Evolutionary conservation across 2,888 invertebrate species (phyloP).

Genomic region (Xylocampa areola): DNA sequence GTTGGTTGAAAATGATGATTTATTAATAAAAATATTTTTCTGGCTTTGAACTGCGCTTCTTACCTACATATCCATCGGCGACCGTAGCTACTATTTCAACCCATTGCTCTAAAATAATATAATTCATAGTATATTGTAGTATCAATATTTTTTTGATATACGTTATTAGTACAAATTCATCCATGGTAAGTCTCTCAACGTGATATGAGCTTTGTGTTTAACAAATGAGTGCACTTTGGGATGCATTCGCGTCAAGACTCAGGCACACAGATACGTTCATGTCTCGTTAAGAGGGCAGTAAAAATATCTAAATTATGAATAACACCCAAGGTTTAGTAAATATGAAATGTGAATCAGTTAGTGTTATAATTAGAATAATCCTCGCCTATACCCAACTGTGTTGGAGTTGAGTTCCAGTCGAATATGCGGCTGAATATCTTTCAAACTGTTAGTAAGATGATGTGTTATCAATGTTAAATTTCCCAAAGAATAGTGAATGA

Average conservation of each 20-base stretch:
- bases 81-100: conserved; percentile 72
- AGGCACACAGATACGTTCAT: not conserved
- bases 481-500: conserved; percentile 49
- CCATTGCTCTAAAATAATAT: conserved; percentile 78
- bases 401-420: conserved; percentile 3
- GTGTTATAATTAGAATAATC: conserved; percentile 10
- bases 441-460: conserved; percentile 18
- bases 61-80: conserved; percentile 82
- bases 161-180: too few species aligned
- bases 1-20: too few species aligned
- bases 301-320: conserved; percentile 13
- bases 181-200: too few species aligned
- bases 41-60: conserved; percentile 54
- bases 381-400: conserved; percentile 13
- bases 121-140: too few species aligned
- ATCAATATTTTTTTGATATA: too few species aligned
- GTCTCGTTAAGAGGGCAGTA: not conserved
- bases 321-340: not conserved
- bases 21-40: not conserved
- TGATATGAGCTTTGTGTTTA: not conserved
- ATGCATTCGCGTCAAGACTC: too few species aligned
- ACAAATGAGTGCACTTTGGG: not conserved
- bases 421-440: not conserved
- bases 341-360: conserved; percentile 15
- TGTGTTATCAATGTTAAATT: conserved; percentile 29